Conservation (phyloP, 2,888 invertebrate genomes). For the Malthinus seriepunctatus region DNA sequence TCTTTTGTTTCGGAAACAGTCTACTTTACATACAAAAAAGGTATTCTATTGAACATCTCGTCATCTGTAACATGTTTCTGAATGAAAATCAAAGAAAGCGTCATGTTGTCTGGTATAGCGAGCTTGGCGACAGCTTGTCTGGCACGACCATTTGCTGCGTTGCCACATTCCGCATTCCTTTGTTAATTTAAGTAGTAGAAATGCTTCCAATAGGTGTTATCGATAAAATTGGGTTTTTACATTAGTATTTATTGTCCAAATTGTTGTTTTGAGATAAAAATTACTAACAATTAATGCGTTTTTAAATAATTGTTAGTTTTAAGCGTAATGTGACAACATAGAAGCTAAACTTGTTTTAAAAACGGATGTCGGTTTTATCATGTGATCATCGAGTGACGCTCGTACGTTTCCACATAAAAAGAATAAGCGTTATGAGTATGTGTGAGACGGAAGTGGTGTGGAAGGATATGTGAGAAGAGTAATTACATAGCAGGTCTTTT, state of each 20-base stretch:
- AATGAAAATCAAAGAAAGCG: constrained; percentile 56
- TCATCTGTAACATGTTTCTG: constrained; percentile 31
- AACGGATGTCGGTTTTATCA: constrained; percentile 68
- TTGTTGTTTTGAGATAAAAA: not conserved
- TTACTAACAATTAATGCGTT: not conserved
- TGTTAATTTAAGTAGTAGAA: not conserved
- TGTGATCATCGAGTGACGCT: constrained; percentile 49
- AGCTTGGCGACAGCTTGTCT: constrained; percentile 94
- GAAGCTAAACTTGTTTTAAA: constrained; percentile 71
- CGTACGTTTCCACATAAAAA: constrained; percentile 50
- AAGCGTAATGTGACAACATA: constrained; percentile 58
- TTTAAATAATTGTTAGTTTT: not conserved
- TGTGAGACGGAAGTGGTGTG: not conserved
- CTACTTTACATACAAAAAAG: no score
- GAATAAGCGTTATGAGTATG: not conserved
- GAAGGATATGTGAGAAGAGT: not conserved
- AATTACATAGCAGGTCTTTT: constrained; percentile 62
- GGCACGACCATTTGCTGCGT: constrained; percentile 74
- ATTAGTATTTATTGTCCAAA: not conserved
- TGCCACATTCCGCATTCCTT: constrained; percentile 63
- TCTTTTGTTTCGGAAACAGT: no score
- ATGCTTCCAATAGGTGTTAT: no score
- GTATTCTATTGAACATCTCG: not conserved
- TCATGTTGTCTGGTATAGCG: constrained; percentile 80
- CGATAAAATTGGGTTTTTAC: no score